Percentiles rank a stretch among this genome's conserved stretches.
Evolutionary conservation across 2,888 invertebrate species (phyloP).

Genomic region (Lithophane ornitopus): DNA sequence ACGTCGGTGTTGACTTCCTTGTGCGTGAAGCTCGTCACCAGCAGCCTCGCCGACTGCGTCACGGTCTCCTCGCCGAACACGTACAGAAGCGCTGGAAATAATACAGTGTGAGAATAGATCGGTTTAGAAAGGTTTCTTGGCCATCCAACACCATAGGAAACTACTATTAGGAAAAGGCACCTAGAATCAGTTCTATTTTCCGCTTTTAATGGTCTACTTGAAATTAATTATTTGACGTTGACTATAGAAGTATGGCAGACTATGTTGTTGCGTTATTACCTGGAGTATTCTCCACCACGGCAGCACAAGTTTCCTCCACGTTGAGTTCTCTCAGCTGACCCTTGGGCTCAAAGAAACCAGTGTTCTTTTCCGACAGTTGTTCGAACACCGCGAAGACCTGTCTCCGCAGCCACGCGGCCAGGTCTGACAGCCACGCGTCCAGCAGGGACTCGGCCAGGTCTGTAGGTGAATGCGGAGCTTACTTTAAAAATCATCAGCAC

Average conservation of each 20-base stretch:
- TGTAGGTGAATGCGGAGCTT: conserved; percentile 56
- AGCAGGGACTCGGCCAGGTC: conserved; percentile 82
- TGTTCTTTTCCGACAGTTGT: conserved; percentile 68
- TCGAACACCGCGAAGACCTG: conserved; percentile 81
- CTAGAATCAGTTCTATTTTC: no score
- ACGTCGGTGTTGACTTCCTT: conserved; percentile 78
- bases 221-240: no score
- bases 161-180: no score
- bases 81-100: conserved; percentile 72
- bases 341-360: conserved; percentile 30
- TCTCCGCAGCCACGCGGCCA: conserved; percentile 77
- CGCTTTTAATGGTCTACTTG: no score
- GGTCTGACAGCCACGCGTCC: conserved; percentile 75
- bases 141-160: no score
- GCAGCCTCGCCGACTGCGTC: conserved; percentile 66
- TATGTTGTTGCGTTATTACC: conserved; percentile 63
- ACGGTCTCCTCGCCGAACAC: conserved; percentile 80
- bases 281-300: conserved; percentile 75
- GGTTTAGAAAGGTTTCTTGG: no score
- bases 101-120: background rate
- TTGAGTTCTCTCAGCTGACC: conserved; percentile 61
- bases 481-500: no score
- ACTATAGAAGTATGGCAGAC: no score
- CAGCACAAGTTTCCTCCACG: conserved; percentile 75
- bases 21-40: conserved; percentile 76